Base-by-base conservation (phyloP, 64 coral and sea anemone genomes). In the Porites australiensis region DNA sequence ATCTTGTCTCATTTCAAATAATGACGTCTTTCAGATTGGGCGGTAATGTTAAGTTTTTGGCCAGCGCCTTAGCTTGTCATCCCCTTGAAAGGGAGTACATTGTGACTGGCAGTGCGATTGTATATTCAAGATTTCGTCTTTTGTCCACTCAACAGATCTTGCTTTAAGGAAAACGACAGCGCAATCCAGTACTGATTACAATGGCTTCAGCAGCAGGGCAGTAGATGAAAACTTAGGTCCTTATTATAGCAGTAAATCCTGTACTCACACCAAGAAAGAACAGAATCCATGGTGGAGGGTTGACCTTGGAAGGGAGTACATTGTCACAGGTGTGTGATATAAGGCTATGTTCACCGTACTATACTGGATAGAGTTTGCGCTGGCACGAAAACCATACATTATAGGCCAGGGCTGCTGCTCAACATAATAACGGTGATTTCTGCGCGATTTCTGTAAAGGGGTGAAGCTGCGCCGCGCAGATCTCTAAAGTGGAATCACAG, bases 211-310 rank as follows among this genome's bases (percentile, higher is more conserved):
- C 2, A 92, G 87, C 20, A 75, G 98, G 47, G 98, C 98, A 12
- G 94, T 99, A 8, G 98, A 99, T 59, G 98, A 93, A 47, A 91
- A 79, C n/a, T 94, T 83, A 82, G 87, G 46, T 57, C 77, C 91
- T 4, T 57, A 90, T 8, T 99, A 92, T 63, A 50, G 70, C 71
- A n/a, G 45, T 2, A 99, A 99, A 74, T 94, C 94, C 7, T 99
- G 98, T 69, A 99, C 94, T 3, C 94, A 96, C 44, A 99, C 98
- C 13, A 96, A 86, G 19, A 70, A 89, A 18, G 98, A 99, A 68
- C 82, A 72, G 23, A 92, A 96, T 77, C 98, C 98, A 62, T 99
- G 98, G 98, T 99, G 98, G 98, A 83, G 94, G 23, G 98, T 99
- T 54, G 98, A 99, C 52, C 74, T 99, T 77, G 88, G 94, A n/a